Conservation (phyloP, 1,140 invertebrate genomes). For the Drosophila ananassae region DNA sequence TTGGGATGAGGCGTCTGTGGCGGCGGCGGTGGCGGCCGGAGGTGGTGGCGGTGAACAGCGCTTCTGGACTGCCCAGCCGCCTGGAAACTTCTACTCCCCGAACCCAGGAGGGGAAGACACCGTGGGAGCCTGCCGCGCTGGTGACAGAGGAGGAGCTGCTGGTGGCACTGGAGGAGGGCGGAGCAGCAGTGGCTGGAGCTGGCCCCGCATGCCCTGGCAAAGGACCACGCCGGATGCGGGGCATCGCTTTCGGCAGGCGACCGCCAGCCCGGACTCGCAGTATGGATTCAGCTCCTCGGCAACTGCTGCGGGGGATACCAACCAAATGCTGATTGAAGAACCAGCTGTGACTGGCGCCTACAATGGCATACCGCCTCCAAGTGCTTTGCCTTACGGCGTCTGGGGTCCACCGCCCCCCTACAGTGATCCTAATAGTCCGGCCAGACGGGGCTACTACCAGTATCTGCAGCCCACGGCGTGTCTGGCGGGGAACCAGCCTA, state of each 20-base stretch:
- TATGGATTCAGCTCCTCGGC: conserved; percentile 86
- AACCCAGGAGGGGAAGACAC: conserved; percentile 88
- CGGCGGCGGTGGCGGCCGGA: conserved; percentile 57
- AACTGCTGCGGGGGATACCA: conserved; percentile 49
- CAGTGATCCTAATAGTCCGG: conserved; percentile 89
- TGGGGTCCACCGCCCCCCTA: conserved; percentile 91
- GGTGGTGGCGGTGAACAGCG: conserved; percentile 60
- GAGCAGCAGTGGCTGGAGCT: conserved; percentile 86
- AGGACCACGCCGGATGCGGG: conserved; percentile 76
- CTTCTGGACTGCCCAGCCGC: conserved; percentile 72
- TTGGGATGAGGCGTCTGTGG: conserved; percentile 75
- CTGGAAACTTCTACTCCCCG: conserved; percentile 91
- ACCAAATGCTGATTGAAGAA: conserved; percentile 69
- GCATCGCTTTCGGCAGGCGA: conserved; percentile 73
- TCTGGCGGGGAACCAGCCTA: conserved; percentile 26
- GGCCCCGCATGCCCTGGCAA: conserved; percentile 86
- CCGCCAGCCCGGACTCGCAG: conserved; percentile 87
- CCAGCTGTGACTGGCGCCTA: conserved; percentile 37
- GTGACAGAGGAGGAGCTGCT: conserved; percentile 53
- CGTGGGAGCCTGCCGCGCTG: conserved; percentile 23
- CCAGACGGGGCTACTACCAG: conserved; percentile 84
- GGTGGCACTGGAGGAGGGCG: conserved; percentile 71
- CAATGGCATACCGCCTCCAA: conserved; percentile 63
- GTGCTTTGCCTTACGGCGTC: conserved; percentile 83
- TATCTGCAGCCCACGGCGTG: conserved; percentile 77